Percentiles rank a stretch among this genome's conserved stretches.
Evolutionary conservation across 2,888 invertebrate species (phyloP).

Genomic region (Rotaria socialis): DNA sequence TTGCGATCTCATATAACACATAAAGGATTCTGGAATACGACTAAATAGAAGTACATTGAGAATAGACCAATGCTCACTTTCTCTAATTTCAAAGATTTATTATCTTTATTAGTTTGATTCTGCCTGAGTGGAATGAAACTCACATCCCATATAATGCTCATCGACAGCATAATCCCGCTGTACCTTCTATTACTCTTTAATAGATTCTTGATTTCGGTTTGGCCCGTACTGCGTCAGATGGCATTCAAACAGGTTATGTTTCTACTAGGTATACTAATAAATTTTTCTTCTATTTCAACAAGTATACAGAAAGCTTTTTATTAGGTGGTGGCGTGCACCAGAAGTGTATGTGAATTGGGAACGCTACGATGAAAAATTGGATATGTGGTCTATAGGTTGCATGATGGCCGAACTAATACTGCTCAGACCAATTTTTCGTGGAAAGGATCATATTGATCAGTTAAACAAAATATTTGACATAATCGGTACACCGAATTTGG

Average conservation of each 20-base stretch:
- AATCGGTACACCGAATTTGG: not conserved
- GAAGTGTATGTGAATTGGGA: not conserved
- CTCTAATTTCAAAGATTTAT: no score
- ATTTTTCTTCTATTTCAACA: not conserved
- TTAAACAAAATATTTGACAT: not conserved
- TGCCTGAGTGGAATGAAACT: no score
- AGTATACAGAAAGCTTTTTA: not conserved
- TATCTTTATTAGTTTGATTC: no score
- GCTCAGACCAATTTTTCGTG: slow-evolving; percentile 86
- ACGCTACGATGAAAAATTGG: slow-evolving; percentile 65
- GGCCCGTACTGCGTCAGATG: slow-evolving; percentile 65
- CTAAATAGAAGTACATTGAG: no score
- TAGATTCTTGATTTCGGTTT: slow-evolving; percentile 94
- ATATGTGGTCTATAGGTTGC: slow-evolving; percentile 98
- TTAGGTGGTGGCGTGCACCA: slow-evolving; percentile 25
- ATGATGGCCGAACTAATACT: slow-evolving; percentile 96
- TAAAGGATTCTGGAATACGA: no score
- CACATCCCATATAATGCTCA: no score
- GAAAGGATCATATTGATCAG: slow-evolving; percentile 81
- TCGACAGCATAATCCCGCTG: no score
- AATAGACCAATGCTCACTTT: no score
- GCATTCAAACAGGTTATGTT: not conserved
- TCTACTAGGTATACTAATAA: not conserved
- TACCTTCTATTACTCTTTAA: not conserved
- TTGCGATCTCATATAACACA: no score